These are phyloP conservation scores for Spheniscus humboldti DNA, from an alignment of 2,797 vertebrate species.

Conservation along the genomic window DNA sequence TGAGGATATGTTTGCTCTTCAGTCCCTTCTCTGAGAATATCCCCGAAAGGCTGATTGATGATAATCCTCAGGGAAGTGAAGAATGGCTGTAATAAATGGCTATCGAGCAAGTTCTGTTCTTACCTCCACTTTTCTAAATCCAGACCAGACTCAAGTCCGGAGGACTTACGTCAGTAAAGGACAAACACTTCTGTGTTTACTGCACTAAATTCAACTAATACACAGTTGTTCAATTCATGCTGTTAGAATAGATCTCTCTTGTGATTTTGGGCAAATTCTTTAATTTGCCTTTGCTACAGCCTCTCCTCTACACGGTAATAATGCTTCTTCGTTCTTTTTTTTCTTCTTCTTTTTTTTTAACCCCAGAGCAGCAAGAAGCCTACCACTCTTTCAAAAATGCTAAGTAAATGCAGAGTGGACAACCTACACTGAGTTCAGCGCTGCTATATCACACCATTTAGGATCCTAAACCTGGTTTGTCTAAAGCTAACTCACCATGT, in stretches of 20 bases:
- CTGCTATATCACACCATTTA: rapidly evolving
- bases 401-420: not conserved
- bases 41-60: not conserved
- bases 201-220: not conserved
- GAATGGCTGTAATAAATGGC: not conserved
- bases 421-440: not conserved
- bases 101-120: not conserved
- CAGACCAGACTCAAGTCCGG: not conserved
- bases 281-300: not conserved
- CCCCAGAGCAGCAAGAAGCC: not conserved
- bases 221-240: not conserved
- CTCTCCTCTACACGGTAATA: not conserved
- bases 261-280: not conserved
- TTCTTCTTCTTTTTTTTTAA: not conserved
- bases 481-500: not conserved
- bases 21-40: not conserved
- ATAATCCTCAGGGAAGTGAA: not conserved
- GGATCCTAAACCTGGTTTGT: not conserved
- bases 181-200: not conserved
- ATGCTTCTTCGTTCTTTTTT: not conserved
- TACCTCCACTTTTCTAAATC: not conserved
- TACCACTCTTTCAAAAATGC: not conserved
- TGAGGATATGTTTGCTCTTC: not conserved
- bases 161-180: not conserved
- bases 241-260: not conserved